Base-by-base conservation (phyloP, 1,140 invertebrate genomes). In the Micrasema minimum region DNA sequence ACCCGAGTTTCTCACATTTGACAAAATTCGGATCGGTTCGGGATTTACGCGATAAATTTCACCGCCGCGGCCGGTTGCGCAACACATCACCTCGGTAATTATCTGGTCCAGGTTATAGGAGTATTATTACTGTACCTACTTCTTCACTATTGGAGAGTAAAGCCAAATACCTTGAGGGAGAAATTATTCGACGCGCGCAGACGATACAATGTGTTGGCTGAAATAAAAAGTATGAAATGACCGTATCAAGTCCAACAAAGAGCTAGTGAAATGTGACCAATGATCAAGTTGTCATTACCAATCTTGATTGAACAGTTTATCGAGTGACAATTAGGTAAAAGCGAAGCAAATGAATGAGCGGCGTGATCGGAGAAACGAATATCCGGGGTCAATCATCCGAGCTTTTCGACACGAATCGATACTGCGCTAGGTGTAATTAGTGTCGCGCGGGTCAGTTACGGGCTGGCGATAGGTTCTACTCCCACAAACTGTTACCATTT, bases 1-100 rank as follows among this genome's bases (percentile, higher is more conserved):
- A 65, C 41, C 55, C 38, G 16, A 20, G 23, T 26, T 41, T 71
- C 66, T 71, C 69, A 65, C 53, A 66, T 66, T 71, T 71, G 69
- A 71, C 62, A 48, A 66, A 66, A 65, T 46, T 51, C 62, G 51
- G 66, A 66, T 64, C 64, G 38, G 31, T 35, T 20, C 43, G 53
- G 61, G 66, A 48, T 59, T 38, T 22, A 41, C 14, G 9, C 7
- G 31, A 59, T 59, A 38, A 59, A 59, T 59, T 59, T 59, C 55
- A 41, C 55, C 37, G 18, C 55, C 16, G 55, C 55, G 16, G 18
- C 55, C 16, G 55, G 22, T 31, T 23, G 43, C 14, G 26, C 26
- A 31, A 31, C 2, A 4, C 26, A 31, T 31, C 26, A 31, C 3
- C 3, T 31, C 26, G 26, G 26, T 46, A 46, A 46, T 46, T 46